Evolutionary conservation across 2,113 vertebrate species (phyloP).

Genomic region (Taxidea taxus): DNA sequence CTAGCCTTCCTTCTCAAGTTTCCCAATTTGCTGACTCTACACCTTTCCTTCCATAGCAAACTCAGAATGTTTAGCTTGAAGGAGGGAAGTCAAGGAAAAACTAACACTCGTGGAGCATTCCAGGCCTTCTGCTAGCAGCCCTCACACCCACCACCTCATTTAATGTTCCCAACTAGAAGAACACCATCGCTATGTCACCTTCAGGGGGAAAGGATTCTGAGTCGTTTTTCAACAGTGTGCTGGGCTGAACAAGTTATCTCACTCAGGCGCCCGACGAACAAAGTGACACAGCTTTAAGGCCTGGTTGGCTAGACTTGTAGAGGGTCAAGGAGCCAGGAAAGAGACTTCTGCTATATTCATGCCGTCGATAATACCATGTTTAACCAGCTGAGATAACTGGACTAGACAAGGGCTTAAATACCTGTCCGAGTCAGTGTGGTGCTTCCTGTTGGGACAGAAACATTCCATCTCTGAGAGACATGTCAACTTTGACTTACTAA

Average conservation of each 20-base stretch:
- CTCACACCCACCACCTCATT: background rate
- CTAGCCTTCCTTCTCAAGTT: conserved; percentile 41
- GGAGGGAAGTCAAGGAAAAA: conserved; percentile 2
- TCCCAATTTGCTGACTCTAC: conserved; percentile 45
- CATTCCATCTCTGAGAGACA: background rate
- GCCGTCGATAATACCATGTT: background rate
- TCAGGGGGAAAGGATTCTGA: background rate
- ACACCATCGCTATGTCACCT: background rate
- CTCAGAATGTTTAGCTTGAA: background rate
- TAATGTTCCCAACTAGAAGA: background rate
- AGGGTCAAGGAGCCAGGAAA: conserved; percentile 1
- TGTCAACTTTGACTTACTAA: background rate
- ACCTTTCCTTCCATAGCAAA: conserved; percentile 22
- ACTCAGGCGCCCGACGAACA: background rate
- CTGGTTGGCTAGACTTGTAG: background rate
- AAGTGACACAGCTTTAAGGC: background rate
- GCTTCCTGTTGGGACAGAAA: background rate
- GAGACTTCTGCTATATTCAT: background rate
- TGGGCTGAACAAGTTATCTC: background rate
- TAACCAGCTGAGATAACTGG: background rate
- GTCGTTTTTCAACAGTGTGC: background rate
- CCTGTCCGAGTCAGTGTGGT: background rate
- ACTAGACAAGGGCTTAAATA: background rate
- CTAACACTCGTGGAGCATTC: background rate
- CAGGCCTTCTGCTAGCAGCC: background rate